Percentiles rank a stretch among this genome's conserved stretches.
These are phyloP conservation scores for Ellobium chinense DNA, from an alignment of 2,888 invertebrate species.

Conservation along the genomic window DNA sequence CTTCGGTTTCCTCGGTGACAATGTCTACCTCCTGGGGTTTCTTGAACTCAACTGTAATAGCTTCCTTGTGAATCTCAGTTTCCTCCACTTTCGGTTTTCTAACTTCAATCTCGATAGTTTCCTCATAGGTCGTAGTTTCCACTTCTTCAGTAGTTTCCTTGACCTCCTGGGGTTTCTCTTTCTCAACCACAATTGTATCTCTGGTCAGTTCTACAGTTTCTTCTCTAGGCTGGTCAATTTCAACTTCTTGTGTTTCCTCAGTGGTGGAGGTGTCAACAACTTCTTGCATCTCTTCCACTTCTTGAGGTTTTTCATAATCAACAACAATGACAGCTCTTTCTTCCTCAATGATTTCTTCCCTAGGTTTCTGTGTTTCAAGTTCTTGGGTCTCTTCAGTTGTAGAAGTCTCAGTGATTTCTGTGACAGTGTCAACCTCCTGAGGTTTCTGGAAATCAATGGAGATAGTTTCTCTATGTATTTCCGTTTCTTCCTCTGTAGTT, in stretches of 20 bases:
- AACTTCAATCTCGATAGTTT: slow-evolving; percentile 46
- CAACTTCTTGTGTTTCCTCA: slow-evolving; percentile 47
- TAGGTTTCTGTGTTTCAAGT: slow-evolving; percentile 49
- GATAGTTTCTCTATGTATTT: slow-evolving; percentile 46
- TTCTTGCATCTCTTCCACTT: slow-evolving; percentile 46
- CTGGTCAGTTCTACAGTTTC: slow-evolving; percentile 41
- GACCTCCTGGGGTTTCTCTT: slow-evolving; percentile 54
- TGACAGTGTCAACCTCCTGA: slow-evolving; percentile 41
- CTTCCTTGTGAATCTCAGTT: slow-evolving; percentile 35
- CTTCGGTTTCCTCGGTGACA: slow-evolving; percentile 34
- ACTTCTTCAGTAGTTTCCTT: slow-evolving; percentile 43
- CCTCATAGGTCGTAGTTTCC: slow-evolving; percentile 46
- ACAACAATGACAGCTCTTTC: slow-evolving; percentile 50
- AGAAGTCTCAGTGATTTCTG: slow-evolving; percentile 26
- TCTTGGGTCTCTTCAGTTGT: slow-evolving; percentile 28
- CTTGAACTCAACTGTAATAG: slow-evolving; percentile 39
- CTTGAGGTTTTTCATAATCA: slow-evolving; percentile 42
- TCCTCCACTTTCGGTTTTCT: slow-evolving; percentile 37
- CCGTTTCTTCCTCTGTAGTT: slow-evolving; percentile 50
- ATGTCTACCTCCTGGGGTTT: slow-evolving; percentile 46
- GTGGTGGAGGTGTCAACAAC: slow-evolving; percentile 41
- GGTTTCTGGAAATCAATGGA: slow-evolving; percentile 33
- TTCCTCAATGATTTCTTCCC: slow-evolving; percentile 55
- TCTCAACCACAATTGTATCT: slow-evolving; percentile 49
- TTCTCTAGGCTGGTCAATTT: slow-evolving; percentile 44